phyloP scores from a whole-genome alignment of 2,113 vertebrate genomes.

The Pungitius pungitius region DNA sequence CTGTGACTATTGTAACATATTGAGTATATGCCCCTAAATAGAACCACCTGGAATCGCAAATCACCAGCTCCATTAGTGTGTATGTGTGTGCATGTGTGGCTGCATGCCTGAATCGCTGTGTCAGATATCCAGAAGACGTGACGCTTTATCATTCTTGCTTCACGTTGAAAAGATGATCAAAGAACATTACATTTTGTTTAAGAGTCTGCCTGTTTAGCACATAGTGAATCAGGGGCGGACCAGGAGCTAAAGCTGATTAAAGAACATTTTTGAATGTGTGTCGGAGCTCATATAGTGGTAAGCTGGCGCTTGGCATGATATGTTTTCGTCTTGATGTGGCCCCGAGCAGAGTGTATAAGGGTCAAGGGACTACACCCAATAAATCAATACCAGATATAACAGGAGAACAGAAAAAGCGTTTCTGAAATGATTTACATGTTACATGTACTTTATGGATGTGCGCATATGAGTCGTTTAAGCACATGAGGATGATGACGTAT shows the following conservation, averaged over 20 bases:
- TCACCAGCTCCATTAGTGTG: neutral
- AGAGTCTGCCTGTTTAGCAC: neutral
- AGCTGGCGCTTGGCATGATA: conserved; percentile 33
- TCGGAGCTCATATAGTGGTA: neutral
- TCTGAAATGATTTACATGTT: conserved; percentile 50
- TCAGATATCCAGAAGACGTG: neutral
- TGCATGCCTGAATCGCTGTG: neutral
- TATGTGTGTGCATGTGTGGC: too few species aligned
- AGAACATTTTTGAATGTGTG: neutral
- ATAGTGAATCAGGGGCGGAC: neutral
- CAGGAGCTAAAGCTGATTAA: neutral
- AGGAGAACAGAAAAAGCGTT: conserved; percentile 45
- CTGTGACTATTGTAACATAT: neutral
- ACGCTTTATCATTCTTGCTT: neutral
- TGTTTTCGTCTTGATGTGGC: conserved; percentile 51
- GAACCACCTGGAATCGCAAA: conserved; percentile 1
- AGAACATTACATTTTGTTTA: too few species aligned
- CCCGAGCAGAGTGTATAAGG: conserved; percentile 53
- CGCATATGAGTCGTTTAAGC: conserved; percentile 18
- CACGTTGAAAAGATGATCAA: neutral
- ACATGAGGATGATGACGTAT: conserved; percentile 28
- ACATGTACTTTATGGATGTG: conserved; percentile 14
- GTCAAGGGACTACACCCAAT: conserved; percentile 67
- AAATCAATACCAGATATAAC: conserved; percentile 75
- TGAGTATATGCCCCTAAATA: neutral